Percentiles rank a stretch among this genome's conserved stretches.
Evolutionary conservation across 2,888 invertebrate genomes (phyloP).

Genomic region (Drosophila acutilabella): DNA sequence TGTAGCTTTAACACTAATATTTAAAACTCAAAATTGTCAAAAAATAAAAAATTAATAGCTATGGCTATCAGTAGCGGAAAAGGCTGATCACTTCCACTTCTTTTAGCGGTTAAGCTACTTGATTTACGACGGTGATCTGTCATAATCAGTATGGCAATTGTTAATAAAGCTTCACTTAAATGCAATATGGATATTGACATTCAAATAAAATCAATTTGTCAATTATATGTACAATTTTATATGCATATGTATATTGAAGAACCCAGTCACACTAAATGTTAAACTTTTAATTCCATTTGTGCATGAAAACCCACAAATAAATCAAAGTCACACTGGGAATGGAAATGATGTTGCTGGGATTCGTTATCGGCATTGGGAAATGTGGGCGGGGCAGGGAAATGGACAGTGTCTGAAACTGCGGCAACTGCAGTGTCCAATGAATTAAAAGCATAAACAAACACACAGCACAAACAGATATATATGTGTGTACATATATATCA

Average conservation of each 20-base stretch:
- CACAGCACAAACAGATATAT: constrained; percentile 19
- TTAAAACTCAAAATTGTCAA: too few species aligned
- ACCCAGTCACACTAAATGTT: constrained; percentile 47
- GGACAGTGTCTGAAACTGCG: constrained; percentile 32
- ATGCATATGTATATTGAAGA: constrained; percentile 34
- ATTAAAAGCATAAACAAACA: constrained; percentile 71
- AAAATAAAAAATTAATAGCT: too few species aligned
- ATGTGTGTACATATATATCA: constrained; percentile 7
- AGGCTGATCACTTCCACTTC: constrained; percentile 5
- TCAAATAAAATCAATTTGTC: constrained; percentile 77
- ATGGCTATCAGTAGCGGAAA: too few species aligned
- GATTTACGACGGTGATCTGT: constrained; percentile 58
- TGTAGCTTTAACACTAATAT: too few species aligned
- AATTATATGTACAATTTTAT: constrained; percentile 58
- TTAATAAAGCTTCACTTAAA: constrained; percentile 55
- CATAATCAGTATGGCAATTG: constrained; percentile 54
- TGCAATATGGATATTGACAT: constrained; percentile 52
- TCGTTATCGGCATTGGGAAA: constrained; percentile 12
- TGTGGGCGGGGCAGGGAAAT: background rate
- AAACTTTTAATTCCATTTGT: constrained; percentile 78
- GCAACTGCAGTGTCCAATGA: constrained; percentile 72
- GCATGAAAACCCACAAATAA: constrained; percentile 70
- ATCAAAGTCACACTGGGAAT: constrained; percentile 67
- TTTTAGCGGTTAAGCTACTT: constrained; percentile 41
- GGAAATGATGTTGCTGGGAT: constrained; percentile 14